These are phyloP conservation scores for Heteromyza rotundicornis DNA, from an alignment of 2,888 invertebrate genomes.

Conservation along the genomic window DNA sequence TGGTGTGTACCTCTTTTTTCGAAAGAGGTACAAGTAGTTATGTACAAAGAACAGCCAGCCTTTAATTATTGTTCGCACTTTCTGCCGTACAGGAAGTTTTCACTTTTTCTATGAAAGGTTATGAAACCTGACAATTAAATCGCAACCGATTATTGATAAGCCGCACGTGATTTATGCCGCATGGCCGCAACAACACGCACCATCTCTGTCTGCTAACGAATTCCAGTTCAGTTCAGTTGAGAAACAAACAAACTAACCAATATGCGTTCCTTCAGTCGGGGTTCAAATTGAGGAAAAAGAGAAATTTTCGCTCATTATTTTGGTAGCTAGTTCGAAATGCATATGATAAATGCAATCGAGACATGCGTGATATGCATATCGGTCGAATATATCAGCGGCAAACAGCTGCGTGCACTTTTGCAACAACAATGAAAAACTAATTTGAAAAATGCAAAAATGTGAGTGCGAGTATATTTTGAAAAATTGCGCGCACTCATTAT, in stretches of 20 bases:
- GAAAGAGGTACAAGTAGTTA: too few relatives aligned
- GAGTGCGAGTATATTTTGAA: too few relatives aligned
- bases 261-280: too few relatives aligned
- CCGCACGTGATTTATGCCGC: conserved; percentile 16
- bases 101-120: not conserved
- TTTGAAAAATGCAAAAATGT: not conserved
- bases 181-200: conserved; percentile 4
- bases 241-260: not conserved
- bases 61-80: not conserved
- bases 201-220: not conserved
- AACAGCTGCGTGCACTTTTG: not conserved
- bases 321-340: too few relatives aligned
- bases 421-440: too few relatives aligned
- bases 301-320: conserved; percentile 22
- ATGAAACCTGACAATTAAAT: not conserved
- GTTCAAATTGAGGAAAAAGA: conserved; percentile 9
- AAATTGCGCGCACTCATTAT: too few relatives aligned
- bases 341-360: not conserved
- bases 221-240: too few relatives aligned
- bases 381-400: not conserved
- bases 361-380: conserved; percentile 26
- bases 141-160: conserved; percentile 13
- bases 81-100: conserved; percentile 10
- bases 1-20: too few relatives aligned
- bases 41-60: too few relatives aligned